Evolutionary conservation across 2,113 vertebrate species (phyloP), one percentile per base, ranked within the genome.

Genomic region (Phasianus colchicus): DNA sequence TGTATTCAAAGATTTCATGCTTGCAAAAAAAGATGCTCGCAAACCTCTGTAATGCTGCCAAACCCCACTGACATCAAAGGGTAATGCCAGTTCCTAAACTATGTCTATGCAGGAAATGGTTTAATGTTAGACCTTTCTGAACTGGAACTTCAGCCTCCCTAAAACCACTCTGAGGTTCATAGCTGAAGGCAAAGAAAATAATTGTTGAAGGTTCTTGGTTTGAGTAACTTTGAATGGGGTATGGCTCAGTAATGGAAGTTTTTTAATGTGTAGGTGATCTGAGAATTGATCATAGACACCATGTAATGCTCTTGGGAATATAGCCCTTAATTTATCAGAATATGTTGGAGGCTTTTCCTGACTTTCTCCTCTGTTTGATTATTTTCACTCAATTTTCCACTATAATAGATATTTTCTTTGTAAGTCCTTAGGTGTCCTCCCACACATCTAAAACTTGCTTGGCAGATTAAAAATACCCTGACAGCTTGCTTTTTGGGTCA

Each of bases 401-500:
- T 72, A 20, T 58, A 87, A 83, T 84, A 66, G 66, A 11, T 72
- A 61, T 84, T 89, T 92, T 52, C 74, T 88, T 94, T 76, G 63
- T 89, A 79, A 87, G 77, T 92, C 81, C 73, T 88, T 84, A 52
- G 77, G 45, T 94, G 48, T 89, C 64, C 60, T 93, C 66, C 84
- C 30, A 87, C 84, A 45, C 58, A 84, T 74, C 70, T 70, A 83
- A 79, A 63, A n/a, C n/a, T 40, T 8, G 27, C 92, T 96, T 93
- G 94, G 74, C 71, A 91, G 74, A 52, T 71, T 76, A 70, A 61
- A 94, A 95, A 60, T 63, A 70, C 58, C 78, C 84, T 76, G 92
- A 87, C 48, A 92, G 66, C 81, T 94, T 71, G 52, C 27, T 87
- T 92, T 93, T 92, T 81, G 89, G 89, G 86, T 94, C 91, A 96